A percentile compares a stretch with the other conserved stretches of the same genome.
Conservation (phyloP, 2,113 vertebrate species). For the Pelvicachromis taeniatus region DNA sequence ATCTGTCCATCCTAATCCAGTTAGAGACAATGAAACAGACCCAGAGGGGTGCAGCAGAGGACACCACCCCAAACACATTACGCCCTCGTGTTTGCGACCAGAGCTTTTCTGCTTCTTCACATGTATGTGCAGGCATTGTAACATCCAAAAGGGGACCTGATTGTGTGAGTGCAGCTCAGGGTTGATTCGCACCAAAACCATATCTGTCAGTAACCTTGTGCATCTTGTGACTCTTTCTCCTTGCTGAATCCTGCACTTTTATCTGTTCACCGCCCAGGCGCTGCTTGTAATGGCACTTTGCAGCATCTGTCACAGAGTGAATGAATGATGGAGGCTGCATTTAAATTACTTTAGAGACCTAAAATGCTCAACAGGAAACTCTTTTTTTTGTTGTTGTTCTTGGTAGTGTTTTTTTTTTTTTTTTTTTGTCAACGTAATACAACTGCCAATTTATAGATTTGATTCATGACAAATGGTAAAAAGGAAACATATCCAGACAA, state of each 20-base stretch:
- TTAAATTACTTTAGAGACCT: not conserved
- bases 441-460: not conserved
- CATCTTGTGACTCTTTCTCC: not conserved
- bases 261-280: conserved; percentile 17
- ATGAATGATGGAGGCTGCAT: conserved; percentile 26
- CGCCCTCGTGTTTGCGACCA: not conserved
- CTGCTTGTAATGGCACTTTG: conserved; percentile 23
- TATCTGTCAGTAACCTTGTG: not conserved
- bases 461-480: not conserved
- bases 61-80: conserved; percentile 10
- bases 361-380: not conserved
- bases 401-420: not conserved
- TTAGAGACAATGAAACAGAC: conserved; percentile 51
- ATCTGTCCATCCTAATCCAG: conserved; percentile 63
- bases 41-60: conserved; percentile 20
- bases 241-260: not conserved
- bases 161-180: not conserved
- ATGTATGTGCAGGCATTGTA: not conserved
- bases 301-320: conserved; percentile 40
- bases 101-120: not conserved
- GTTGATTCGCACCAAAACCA: not conserved
- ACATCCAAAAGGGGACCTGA: not conserved
- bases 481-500: not conserved
- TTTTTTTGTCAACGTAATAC: not conserved
- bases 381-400: not conserved